A percentile compares a stretch with the other conserved stretches of the same genome.
phyloP scores from a whole-genome alignment of 2,888 invertebrate species.

The Alcis repandata region DNA sequence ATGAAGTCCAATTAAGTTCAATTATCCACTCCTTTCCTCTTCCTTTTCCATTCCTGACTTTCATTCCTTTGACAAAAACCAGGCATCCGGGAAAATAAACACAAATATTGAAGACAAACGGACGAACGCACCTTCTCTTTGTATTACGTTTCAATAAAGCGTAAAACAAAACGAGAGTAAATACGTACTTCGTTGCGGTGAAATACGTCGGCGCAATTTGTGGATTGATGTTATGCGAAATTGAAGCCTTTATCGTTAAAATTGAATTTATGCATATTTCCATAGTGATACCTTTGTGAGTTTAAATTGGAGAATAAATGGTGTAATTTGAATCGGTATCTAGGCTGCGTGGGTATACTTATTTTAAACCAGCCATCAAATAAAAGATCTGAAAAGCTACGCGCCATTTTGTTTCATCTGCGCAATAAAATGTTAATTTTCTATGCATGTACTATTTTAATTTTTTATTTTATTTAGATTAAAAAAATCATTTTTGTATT shows the following conservation, averaged over 20 bases:
- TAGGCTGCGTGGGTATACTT: background rate
- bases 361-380: too few relatives aligned
- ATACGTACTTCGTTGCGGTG: slow-evolving; percentile 13
- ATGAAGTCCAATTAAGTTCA: too few relatives aligned
- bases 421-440: too few relatives aligned
- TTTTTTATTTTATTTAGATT: too few relatives aligned
- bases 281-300: background rate
- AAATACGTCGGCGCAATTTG: slow-evolving; percentile 1
- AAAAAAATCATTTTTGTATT: too few relatives aligned
- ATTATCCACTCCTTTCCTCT: too few relatives aligned
- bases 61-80: background rate
- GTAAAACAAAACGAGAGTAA: slow-evolving; percentile 7
- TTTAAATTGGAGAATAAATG: background rate
- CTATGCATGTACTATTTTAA: too few relatives aligned
- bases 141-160: slow-evolving; percentile 8
- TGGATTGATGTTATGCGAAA: slow-evolving; percentile 13
- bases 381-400: too few relatives aligned
- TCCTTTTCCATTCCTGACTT: too few relatives aligned
- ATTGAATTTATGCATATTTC: slow-evolving; percentile 3
- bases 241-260: slow-evolving; percentile 1
- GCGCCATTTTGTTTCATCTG: too few relatives aligned
- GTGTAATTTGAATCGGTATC: background rate
- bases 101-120: slow-evolving; percentile 12
- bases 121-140: background rate
- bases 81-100: background rate